Evolutionary conservation across 2,113 vertebrate species (phyloP), one percentile per base, ranked within the genome.

Genomic region (Grus americana): DNA sequence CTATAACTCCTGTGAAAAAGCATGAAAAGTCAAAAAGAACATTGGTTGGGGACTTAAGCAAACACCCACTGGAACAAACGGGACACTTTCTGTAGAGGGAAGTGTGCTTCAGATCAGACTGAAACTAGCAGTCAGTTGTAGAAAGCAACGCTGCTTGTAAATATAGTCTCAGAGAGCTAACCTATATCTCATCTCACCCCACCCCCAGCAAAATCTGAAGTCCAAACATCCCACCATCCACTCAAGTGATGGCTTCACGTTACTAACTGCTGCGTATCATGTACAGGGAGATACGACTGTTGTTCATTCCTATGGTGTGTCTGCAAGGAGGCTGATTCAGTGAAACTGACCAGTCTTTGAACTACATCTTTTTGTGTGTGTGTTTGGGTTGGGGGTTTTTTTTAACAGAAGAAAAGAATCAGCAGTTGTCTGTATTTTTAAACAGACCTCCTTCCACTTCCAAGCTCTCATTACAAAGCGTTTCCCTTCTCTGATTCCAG

Each of bases 381-480:
- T 59, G 30, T 85, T 86, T 91, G 61, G 26, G 46, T 61, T 81
- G n/a, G 30, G 3, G 3, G 1, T 5, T 42, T 27, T 84, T 58
- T 72, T 76, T 23, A 86, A 88, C 5, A 75, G 36, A 27, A 88
- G 83, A 91, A 93, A 71, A 18, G 26, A 82, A 72, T 57, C 71
- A 44, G 81, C 26, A 70, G 59, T 86, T 79, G 40, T 88, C 47
- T 70, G n/a, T 80, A 63, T 88, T 92, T 90, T 94, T 83, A 90
- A 93, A 66, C 23, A 55, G 44, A 79, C 50, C 65, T 92, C 40
- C 36, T 81, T 94, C 84, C 34, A 67, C 15, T 89, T 95, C 66
- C 74, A 92, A 96, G 67, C 29, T 86, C 59, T 86, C 27, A 86
- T 78, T 92, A 66, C 71, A 94, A 78, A 93, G 65, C 74, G 47